A percentile compares a stretch with the other conserved stretches of the same genome.
These are phyloP conservation scores for Tribolium madens DNA, from an alignment of 1,140 invertebrate species.

Conservation along the genomic window DNA sequence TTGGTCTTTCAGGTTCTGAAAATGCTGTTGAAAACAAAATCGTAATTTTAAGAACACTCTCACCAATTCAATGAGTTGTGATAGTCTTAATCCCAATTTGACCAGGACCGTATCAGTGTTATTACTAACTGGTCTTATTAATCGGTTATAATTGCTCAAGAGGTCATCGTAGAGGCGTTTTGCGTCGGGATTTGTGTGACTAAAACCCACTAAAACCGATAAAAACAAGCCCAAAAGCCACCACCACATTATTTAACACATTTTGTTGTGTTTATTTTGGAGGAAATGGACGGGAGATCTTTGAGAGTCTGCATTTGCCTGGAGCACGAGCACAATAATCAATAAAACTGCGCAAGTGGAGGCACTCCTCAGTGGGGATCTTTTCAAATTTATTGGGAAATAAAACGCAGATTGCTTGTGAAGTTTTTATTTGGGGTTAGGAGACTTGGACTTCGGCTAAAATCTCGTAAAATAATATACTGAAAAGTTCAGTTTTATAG, in stretches of 20 bases:
- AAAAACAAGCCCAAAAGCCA: constrained; percentile 41
- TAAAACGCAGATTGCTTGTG: not conserved
- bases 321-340: constrained; percentile 20
- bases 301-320: constrained; percentile 27
- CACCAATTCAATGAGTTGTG: constrained; percentile 96
- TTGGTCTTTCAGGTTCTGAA: constrained; percentile 95
- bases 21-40: constrained; percentile 65
- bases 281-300: constrained; percentile 36
- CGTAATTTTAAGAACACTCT: constrained; percentile 66
- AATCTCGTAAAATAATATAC: constrained; percentile 8
- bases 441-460: not conserved
- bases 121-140: constrained; percentile 93
- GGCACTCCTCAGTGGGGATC: not conserved
- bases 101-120: constrained; percentile 94
- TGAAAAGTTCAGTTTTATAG: not conserved
- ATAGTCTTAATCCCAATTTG: constrained; percentile 90
- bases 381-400: constrained; percentile 3
- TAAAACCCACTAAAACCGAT: constrained; percentile 45
- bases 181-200: constrained; percentile 82
- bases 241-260: constrained; percentile 19
- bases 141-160: constrained; percentile 95
- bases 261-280: not conserved
- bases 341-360: constrained; percentile 34
- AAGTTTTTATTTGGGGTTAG: not conserved
- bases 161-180: constrained; percentile 95